A percentile compares a stretch with the other conserved stretches of the same genome.
phyloP scores from a whole-genome alignment of 2,113 vertebrate species.

The Psittacula cyanocephala region DNA sequence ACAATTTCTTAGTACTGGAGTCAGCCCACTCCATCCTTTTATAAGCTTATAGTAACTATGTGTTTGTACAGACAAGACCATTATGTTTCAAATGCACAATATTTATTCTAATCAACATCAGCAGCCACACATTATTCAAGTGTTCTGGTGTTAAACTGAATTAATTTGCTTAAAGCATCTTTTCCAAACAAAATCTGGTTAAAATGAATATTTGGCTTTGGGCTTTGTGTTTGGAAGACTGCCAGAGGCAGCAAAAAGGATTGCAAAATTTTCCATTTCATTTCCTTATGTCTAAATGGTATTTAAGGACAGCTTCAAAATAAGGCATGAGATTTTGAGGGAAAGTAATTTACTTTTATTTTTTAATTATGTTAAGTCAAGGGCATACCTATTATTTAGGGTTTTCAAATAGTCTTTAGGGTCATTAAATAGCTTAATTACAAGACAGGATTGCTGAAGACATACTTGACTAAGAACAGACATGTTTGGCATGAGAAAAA shows the following conservation, averaged over 20 bases:
- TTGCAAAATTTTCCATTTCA: constrained; percentile 48
- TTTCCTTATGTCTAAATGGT: constrained; percentile 37
- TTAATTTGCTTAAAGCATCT: constrained; percentile 55
- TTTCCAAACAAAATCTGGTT: constrained; percentile 51
- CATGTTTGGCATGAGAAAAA: not conserved
- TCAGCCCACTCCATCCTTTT: not conserved
- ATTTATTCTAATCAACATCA: constrained; percentile 40
- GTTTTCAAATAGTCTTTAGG: constrained; percentile 9
- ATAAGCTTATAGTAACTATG: not conserved
- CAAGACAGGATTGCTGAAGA: not conserved
- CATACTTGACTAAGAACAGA: not conserved
- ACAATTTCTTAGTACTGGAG: not conserved
- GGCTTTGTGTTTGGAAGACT: constrained; percentile 35
- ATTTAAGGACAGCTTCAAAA: constrained; percentile 38
- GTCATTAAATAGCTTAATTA: constrained; percentile 47
- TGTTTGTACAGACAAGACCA: not conserved
- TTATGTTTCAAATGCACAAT: constrained; percentile 9
- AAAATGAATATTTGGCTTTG: constrained; percentile 54
- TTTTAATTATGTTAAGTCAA: constrained; percentile 49
- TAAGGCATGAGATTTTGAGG: constrained; percentile 1
- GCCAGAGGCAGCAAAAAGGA: constrained; percentile 26
- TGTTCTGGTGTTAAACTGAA: constrained; percentile 17
- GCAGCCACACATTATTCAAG: constrained; percentile 37
- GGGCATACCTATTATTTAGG: constrained; percentile 24
- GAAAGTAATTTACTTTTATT: not conserved